Conservation (phyloP, 2,113 vertebrate genomes). For the Neolamprologus brichardi region DNA sequence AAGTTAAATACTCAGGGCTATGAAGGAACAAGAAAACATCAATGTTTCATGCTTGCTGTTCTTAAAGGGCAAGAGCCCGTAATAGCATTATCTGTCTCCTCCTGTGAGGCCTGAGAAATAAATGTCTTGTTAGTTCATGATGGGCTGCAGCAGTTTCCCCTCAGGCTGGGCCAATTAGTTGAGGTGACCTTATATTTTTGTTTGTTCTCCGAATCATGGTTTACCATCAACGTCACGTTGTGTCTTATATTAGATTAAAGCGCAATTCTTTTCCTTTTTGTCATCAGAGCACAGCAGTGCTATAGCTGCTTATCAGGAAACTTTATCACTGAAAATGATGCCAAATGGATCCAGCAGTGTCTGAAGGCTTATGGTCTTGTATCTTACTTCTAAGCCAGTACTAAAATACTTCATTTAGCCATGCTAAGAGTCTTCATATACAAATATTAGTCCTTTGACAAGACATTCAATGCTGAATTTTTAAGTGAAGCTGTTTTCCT, state of each 20-base stretch:
- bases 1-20: background rate
- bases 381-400: background rate
- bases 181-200: constrained; percentile 31
- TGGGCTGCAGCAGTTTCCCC: constrained; percentile 1
- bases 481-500: background rate
- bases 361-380: background rate
- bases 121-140: background rate
- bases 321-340: background rate
- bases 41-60: background rate
- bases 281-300: background rate
- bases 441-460: background rate
- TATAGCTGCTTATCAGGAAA: fast-evolving
- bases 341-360: fast-evolving
- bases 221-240: background rate
- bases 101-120: background rate
- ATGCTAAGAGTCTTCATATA: fast-evolving
- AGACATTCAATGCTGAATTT: fast-evolving
- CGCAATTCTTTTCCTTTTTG: background rate
- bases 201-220: background rate
- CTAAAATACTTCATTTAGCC: background rate
- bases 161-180: constrained; percentile 7
- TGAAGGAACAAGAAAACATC: background rate
- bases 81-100: constrained; percentile 16
- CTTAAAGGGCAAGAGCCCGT: background rate
- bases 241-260: constrained; percentile 8